Percentiles rank a stretch among this genome's conserved stretches.
Conservation (phyloP, 2,888 invertebrate genomes). For the Plebejus melissa region DNA sequence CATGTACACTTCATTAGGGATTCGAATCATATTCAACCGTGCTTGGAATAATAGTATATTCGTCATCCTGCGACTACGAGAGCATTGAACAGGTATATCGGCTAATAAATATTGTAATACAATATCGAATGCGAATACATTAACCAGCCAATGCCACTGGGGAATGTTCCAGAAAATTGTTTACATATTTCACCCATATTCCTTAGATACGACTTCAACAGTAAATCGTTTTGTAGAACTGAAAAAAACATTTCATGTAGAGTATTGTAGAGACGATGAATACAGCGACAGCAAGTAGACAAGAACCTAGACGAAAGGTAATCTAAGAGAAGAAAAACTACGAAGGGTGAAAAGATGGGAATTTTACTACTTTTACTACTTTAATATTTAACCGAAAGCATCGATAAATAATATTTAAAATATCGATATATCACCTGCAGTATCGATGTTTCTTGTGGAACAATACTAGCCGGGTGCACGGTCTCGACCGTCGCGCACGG, state of each 20-base stretch:
- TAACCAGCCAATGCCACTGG: constrained; percentile 10
- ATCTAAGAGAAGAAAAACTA: neutral
- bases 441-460: neutral
- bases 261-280: neutral
- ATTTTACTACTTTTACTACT: too few relatives aligned
- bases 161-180: neutral
- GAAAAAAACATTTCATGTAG: too few relatives aligned
- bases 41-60: constrained; percentile 27
- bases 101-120: constrained; percentile 27
- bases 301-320: neutral
- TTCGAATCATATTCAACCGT: constrained; percentile 6
- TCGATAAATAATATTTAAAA: neutral
- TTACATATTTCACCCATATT: neutral
- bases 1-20: constrained; percentile 21
- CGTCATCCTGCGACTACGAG: constrained; percentile 24
- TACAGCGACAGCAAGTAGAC: neutral
- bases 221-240: neutral
- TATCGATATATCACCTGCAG: neutral
- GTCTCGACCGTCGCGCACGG: constrained; percentile 51
- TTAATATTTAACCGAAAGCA: neutral
- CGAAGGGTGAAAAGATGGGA: neutral
- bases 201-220: neutral
- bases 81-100: constrained; percentile 26
- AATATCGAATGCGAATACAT: constrained; percentile 25
- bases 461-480: constrained; percentile 29